Base-by-base conservation (phyloP, 2,797 vertebrate genomes). In the Silurus aristotelis region DNA sequence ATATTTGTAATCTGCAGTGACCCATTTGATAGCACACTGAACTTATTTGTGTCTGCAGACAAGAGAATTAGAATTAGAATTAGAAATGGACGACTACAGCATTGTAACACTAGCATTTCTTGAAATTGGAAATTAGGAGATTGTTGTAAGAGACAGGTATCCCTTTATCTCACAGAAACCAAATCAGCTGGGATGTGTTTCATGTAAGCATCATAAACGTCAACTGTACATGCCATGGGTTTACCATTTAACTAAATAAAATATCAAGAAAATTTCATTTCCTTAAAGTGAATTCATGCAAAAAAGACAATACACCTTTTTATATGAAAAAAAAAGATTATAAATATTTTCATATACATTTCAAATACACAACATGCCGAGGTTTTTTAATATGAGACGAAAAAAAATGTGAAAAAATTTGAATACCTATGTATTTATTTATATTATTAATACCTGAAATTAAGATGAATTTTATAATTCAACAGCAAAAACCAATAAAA, bases 1-100 rank as follows among this genome's bases (percentile, higher is more conserved):
- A 94, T 91, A 2, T 89, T 83, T 27, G 78, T 46, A 87, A 96
- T 93, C 22, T 31, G 12, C 1, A 95, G 90, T 0, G 92, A 85
- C 83, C 92, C 92, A 83, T 95, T 85, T 1, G 13, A 0, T 60
- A 78, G 27, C 63, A 87, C 85, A 17, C 0, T 88, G 20, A 95
- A 82, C 72, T 86, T 92, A 0, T 9, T 85, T 77, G 73, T 87
- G 7, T 7, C 91, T 93, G 61, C 7, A 17, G 60, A 70, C 60
- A 27, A 13, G 80, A 73, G n/a, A 55, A 38, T 7, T 2, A 7
- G 7, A 52, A 86, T 63, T 0, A 10, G 6, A 52, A 52, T 52
- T 52, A 52, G 48, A 52, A 52, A 52, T 52, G 48, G 7, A 52
- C 0, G 6, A 9, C 5, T 80, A 27, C 4, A 64, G 22, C 17